These are phyloP conservation scores for Apodemia mormo DNA, from an alignment of 2,888 invertebrate species.

Conservation along the genomic window DNA sequence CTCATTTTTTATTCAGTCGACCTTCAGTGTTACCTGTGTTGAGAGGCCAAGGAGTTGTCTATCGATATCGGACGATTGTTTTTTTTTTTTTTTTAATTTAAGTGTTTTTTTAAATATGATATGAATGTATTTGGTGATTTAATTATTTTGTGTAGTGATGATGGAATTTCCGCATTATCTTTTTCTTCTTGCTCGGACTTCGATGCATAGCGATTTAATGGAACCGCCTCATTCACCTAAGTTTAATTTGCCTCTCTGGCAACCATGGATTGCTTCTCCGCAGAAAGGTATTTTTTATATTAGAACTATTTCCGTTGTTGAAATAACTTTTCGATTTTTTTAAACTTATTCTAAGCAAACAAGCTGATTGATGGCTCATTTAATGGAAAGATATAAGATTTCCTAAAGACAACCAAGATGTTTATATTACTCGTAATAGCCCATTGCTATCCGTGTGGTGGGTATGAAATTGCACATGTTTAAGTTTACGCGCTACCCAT, in stretches of 20 bases:
- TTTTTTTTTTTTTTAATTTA: slow-evolving; percentile 36
- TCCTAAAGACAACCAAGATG: too few relatives aligned
- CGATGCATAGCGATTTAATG: slow-evolving; percentile 64
- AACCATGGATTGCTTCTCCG: slow-evolving; percentile 71
- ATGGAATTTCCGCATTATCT: slow-evolving; percentile 77
- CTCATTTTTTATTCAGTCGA: slow-evolving; percentile 81
- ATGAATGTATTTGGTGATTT: slow-evolving; percentile 26
- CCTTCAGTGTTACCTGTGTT: slow-evolving; percentile 80
- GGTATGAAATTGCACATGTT: too few relatives aligned
- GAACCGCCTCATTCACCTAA: slow-evolving; percentile 78
- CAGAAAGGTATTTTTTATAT: slow-evolving; percentile 58
- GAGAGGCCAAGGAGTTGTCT: slow-evolving; percentile 69
- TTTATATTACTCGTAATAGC: too few relatives aligned
- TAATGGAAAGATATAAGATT: too few relatives aligned
- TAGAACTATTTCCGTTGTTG: background rate
- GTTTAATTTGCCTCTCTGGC: slow-evolving; percentile 76
- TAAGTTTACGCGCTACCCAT: too few relatives aligned
- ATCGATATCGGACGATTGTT: slow-evolving; percentile 43
- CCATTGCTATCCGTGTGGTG: too few relatives aligned
- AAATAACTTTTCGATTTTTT: too few relatives aligned
- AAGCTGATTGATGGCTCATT: too few relatives aligned
- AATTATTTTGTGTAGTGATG: slow-evolving; percentile 51
- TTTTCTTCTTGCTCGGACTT: slow-evolving; percentile 67
- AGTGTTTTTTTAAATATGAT: slow-evolving; percentile 25
- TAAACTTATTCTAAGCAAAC: too few relatives aligned